Percentiles rank a stretch among this genome's conserved stretches.
phyloP scores from a whole-genome alignment of 64 coral and sea anemone genomes.

The Dendrophyllia cribrosa region DNA sequence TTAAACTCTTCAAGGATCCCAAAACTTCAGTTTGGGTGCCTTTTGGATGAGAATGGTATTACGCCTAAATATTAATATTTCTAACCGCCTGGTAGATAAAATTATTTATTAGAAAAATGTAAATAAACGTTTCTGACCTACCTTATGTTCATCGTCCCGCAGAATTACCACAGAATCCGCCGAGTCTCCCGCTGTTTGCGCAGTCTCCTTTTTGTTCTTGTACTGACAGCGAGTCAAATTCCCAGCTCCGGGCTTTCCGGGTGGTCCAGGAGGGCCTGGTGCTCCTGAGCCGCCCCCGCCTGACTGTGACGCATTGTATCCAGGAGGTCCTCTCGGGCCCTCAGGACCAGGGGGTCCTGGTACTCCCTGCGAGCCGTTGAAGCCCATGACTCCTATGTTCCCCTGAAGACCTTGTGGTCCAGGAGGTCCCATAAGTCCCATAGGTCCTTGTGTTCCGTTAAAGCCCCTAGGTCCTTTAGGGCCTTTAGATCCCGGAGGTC shows the following conservation, averaged over 20 bases:
- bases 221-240: constrained; percentile 35
- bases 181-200: background rate
- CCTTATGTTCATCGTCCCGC: constrained; percentile 42
- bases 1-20: too few relatives aligned
- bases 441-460: background rate
- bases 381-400: background rate
- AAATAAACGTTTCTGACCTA: background rate
- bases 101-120: too few relatives aligned
- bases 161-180: background rate
- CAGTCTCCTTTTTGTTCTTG: constrained; percentile 23
- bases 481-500: background rate
- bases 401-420: constrained; percentile 11
- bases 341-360: background rate
- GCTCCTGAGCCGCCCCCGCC: background rate
- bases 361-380: constrained; percentile 11
- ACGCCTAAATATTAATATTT: too few relatives aligned
- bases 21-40: too few relatives aligned
- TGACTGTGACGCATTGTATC: background rate
- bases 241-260: constrained; percentile 17
- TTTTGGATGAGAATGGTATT: too few relatives aligned
- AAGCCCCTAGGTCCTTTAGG: constrained; percentile 39
- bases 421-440: constrained; percentile 4
- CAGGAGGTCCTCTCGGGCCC: constrained; percentile 26
- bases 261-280: background rate
- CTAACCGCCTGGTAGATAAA: too few relatives aligned